A percentile compares a stretch with the other conserved stretches of the same genome.
These are phyloP conservation scores for Dynastes tityus DNA, from an alignment of 2,888 invertebrate species.

Conservation along the genomic window DNA sequence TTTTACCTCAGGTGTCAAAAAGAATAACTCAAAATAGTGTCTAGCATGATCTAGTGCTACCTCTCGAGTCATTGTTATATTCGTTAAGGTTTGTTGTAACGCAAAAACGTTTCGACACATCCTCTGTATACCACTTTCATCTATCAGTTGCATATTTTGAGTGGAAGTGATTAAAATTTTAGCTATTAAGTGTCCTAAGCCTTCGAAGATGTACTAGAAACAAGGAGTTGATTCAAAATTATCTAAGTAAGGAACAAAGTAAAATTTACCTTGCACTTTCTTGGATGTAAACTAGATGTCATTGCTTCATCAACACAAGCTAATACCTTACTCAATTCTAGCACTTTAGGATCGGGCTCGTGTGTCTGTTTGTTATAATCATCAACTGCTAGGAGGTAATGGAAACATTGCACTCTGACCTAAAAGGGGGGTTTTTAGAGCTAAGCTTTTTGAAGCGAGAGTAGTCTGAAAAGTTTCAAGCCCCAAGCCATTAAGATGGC, in stretches of 20 bases:
- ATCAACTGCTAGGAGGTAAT: slow-evolving; percentile 79
- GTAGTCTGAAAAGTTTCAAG: no score
- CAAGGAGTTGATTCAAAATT: slow-evolving; percentile 23
- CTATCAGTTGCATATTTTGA: slow-evolving; percentile 84
- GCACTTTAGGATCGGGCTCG: slow-evolving; percentile 83
- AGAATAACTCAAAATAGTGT: slow-evolving; percentile 90
- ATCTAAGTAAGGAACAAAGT: not conserved
- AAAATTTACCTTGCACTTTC: slow-evolving; percentile 80
- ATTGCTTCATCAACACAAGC: slow-evolving; percentile 85
- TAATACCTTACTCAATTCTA: slow-evolving; percentile 85
- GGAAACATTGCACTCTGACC: slow-evolving; percentile 95
- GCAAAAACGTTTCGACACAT: slow-evolving; percentile 91
- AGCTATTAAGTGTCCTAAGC: slow-evolving; percentile 85
- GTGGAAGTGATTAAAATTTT: slow-evolving; percentile 87
- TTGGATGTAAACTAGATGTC: slow-evolving; percentile 81
- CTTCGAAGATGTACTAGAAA: slow-evolving; percentile 89
- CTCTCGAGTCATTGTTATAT: slow-evolving; percentile 87
- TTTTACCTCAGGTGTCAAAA: slow-evolving; percentile 85
- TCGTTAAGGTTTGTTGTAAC: slow-evolving; percentile 88
- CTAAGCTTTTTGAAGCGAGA: not conserved
- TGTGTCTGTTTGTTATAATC: slow-evolving; percentile 80
- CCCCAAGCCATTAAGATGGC: no score
- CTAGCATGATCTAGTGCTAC: slow-evolving; percentile 91
- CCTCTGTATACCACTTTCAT: slow-evolving; percentile 86
- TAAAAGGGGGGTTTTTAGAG: slow-evolving; percentile 63